Base-by-base conservation (phyloP, 2,113 vertebrate species). In the Pseudois nayaur region DNA sequence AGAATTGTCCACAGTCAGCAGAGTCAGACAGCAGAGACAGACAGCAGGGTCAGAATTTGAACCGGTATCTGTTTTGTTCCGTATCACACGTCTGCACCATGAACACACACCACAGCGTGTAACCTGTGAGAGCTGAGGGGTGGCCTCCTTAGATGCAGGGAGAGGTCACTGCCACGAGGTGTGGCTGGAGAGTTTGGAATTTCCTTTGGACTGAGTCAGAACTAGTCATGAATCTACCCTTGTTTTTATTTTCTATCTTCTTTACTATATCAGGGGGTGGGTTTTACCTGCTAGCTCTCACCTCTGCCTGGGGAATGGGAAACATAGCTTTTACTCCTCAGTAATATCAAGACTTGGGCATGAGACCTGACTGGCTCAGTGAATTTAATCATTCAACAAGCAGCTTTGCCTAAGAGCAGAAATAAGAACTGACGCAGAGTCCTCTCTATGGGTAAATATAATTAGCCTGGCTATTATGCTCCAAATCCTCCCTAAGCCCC, bases 391-490 rank as follows among this genome's bases (percentile, higher is more conserved):
- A 67, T 90, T 96, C 95, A 97, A 92, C 85, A 54, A 96, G 78
- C 82, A 93, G 93, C 91, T 97, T 95, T 95, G 3, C 55, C 97
- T 88, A 97, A 95, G 55, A 98, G 74, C 92, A 95, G 91, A 97
- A 95, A 74, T 92, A 71, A 94, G 90, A 94, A 94, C 87, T 92
- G 94, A 84, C 16, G 60, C 60, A 67, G 90, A 98, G 84, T 94
- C 25, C 16, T 96, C 85, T 94, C 59, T 79, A 33, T 97, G 96
- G 94, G 92, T 97, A 98, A 98, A 98, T 98, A 96, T 89, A 97
- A 98, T 98, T 98, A 99, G 96, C 64, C 96, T 95, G 97, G 95
- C 97, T 97, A 92, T 98, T 98, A 97, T 87, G 84, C 89, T 92
- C 95, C 93, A 98, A 98, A 98, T 98, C 96, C 91, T 98, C 97